Percentiles rank a stretch among this genome's conserved stretches.
Evolutionary conservation across 2,113 vertebrate genomes (phyloP).

Genomic region (Tragulus kanchil): DNA sequence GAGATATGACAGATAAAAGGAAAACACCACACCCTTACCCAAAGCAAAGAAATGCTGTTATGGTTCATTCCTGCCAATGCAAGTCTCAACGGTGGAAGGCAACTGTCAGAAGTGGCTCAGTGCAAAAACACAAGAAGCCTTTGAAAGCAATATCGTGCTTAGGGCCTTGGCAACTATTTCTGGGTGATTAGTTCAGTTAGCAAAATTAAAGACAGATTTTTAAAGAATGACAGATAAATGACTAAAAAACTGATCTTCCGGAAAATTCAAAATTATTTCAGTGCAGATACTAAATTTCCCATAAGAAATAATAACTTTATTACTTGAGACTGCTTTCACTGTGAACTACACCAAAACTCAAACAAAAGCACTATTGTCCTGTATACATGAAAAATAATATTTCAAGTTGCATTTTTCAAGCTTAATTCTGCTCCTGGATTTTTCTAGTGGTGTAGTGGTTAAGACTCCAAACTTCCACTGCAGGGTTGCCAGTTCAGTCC

Average conservation of each 20-base stretch:
- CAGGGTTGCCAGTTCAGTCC: neutral
- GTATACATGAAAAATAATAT: neutral
- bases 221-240: constrained; percentile 1
- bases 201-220: neutral
- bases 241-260: neutral
- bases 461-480: neutral
- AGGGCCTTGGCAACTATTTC: neutral
- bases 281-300: neutral
- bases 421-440: neutral
- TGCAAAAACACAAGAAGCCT: neutral
- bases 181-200: neutral
- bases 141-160: neutral
- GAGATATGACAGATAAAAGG: neutral
- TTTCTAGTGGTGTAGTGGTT: neutral
- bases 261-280: constrained; percentile 53
- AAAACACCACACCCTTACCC: neutral
- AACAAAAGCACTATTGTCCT: neutral
- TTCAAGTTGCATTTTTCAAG: constrained; percentile 36
- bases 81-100: neutral
- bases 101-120: neutral
- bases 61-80: neutral
- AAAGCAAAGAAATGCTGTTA: neutral
- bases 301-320: neutral
- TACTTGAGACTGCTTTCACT: neutral
- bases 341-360: constrained; percentile 22